Evolutionary conservation across 2,113 vertebrate species (phyloP).

Genomic region (Conger conger): DNA sequence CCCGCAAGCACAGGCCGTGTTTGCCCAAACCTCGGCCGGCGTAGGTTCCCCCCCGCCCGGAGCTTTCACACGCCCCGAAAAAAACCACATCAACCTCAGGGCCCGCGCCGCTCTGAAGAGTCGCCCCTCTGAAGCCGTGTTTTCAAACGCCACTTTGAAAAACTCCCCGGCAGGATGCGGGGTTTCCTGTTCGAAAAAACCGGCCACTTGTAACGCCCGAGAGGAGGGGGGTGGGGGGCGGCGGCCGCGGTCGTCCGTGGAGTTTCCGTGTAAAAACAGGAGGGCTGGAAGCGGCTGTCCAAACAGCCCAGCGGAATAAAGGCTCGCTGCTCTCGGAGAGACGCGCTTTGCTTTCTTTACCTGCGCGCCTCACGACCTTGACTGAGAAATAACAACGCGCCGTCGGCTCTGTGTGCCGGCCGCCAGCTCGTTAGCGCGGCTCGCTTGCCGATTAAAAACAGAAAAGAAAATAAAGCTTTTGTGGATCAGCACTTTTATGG

Average conservation of each 20-base stretch:
- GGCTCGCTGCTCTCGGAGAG: constrained; percentile 33
- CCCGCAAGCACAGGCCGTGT: constrained; percentile 38
- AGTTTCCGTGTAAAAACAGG: constrained; percentile 49
- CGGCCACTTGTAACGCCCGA: constrained; percentile 31
- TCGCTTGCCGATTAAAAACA: neutral
- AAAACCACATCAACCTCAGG: constrained; percentile 44
- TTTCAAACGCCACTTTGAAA: constrained; percentile 21
- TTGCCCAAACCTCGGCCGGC: constrained; percentile 38
- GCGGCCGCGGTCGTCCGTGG: constrained; percentile 39
- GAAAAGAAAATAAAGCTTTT: neutral
- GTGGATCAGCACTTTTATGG: too few species aligned
- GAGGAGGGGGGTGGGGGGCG: constrained; percentile 24
- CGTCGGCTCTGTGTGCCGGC: neutral
- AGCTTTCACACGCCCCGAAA: constrained; percentile 43
- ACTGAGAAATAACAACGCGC: constrained; percentile 28
- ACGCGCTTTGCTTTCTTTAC: constrained; percentile 48
- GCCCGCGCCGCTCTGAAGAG: constrained; percentile 28
- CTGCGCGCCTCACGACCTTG: constrained; percentile 38
- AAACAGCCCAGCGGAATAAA: constrained; percentile 63
- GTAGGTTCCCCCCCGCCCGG: constrained; percentile 45
- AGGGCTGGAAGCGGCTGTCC: constrained; percentile 58
- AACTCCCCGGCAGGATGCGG: constrained; percentile 53
- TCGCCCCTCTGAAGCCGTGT: constrained; percentile 31
- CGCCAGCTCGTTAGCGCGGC: neutral
- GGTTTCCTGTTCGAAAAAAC: constrained; percentile 52